Evolutionary conservation across 2,113 vertebrate species (phyloP).

Genomic region (Sylvietta virens): DNA sequence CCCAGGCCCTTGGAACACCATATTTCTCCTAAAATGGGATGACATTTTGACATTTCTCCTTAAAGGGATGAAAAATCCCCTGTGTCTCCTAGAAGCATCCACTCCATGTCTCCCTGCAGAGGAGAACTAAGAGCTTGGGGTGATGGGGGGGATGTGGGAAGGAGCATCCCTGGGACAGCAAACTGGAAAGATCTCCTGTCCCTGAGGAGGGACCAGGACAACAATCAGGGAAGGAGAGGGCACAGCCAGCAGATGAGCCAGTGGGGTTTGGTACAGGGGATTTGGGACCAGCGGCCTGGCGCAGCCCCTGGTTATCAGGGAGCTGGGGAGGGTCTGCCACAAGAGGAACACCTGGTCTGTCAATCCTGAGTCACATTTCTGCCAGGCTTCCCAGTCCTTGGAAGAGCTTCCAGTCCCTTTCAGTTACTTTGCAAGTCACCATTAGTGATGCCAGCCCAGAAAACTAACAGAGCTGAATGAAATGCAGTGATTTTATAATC

Average conservation of each 20-base stretch:
- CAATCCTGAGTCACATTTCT: not conserved
- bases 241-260: accelerated
- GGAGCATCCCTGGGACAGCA: not conserved
- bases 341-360: not conserved
- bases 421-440: not conserved
- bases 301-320: not conserved
- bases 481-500: not conserved
- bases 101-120: accelerated
- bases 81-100: not conserved
- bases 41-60: not conserved
- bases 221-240: not conserved
- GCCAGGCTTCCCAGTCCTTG: not conserved
- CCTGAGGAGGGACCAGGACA: accelerated
- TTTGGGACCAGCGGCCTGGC: not conserved
- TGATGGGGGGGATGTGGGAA: not conserved
- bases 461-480: not conserved
- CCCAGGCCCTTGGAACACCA: not conserved
- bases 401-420: not conserved
- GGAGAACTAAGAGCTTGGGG: not conserved
- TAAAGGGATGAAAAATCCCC: not conserved
- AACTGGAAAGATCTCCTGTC: not conserved
- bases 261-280: not conserved
- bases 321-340: not conserved
- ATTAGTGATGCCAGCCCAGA: not conserved
- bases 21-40: not conserved